Percentiles rank a stretch among this genome's conserved stretches.
These are phyloP conservation scores for Sanderia malayensis DNA, from an alignment of 30 jellyfish, hydroid and myxozoan species.

Conservation along the genomic window DNA sequence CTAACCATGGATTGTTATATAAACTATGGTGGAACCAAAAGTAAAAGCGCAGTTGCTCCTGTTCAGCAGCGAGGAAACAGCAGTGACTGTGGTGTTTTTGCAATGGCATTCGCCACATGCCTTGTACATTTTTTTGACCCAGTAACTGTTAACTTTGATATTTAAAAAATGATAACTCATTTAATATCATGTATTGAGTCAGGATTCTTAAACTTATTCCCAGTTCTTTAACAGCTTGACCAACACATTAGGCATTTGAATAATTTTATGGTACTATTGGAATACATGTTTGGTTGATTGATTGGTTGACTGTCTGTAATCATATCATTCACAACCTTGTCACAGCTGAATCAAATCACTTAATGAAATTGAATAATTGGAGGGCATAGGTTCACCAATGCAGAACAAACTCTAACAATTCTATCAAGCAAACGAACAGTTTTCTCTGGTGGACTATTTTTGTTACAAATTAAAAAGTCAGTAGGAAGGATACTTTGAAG, in stretches of 20 bases:
- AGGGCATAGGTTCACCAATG: slow-evolving; percentile 6
- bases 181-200: not conserved
- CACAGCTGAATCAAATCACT: not conserved
- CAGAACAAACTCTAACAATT: slow-evolving; percentile 15
- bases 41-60: not conserved
- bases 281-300: no score
- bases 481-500: slow-evolving; percentile 25
- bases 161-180: slow-evolving; percentile 24
- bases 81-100: slow-evolving; percentile 53
- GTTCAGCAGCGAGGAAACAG: slow-evolving; percentile 42
- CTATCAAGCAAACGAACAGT: not conserved
- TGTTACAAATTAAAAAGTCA: not conserved
- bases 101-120: slow-evolving; percentile 49
- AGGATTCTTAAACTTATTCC: not conserved
- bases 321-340: no score
- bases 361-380: slow-evolving; percentile 7
- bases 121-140: slow-evolving; percentile 15
- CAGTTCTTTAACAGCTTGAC: not conserved
- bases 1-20: slow-evolving; percentile 19
- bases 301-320: no score
- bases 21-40: slow-evolving; percentile 4
- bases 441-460: not conserved
- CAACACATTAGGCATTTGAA: no score
- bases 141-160: slow-evolving; percentile 10
- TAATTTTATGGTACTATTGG: no score